Conservation (phyloP, 2,888 invertebrate genomes). For the Chymomyza fuscimana region DNA sequence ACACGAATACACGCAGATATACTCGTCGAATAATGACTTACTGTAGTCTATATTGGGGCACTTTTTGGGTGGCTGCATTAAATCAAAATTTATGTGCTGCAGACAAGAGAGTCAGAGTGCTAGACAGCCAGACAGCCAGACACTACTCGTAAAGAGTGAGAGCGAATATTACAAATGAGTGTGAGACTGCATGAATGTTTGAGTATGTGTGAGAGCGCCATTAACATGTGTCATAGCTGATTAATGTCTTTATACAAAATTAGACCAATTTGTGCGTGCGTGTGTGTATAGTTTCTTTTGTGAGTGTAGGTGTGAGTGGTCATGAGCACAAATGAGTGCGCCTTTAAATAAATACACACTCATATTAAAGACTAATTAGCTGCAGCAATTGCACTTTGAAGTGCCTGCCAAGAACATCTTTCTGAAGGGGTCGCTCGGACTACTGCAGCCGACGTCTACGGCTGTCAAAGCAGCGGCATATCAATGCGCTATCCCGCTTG, state of each 20-base stretch:
- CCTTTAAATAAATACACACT: constrained; percentile 9
- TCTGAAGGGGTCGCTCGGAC: constrained; percentile 27
- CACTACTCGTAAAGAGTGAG: not conserved
- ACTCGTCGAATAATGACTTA: constrained; percentile 54
- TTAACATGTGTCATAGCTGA: constrained; percentile 8
- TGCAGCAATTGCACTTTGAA: constrained; percentile 67
- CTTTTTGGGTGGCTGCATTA: constrained; percentile 64
- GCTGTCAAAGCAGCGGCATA: constrained; percentile 52
- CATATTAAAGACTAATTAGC: constrained; percentile 63
- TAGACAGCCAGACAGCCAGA: not conserved
- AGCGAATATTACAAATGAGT: too few species aligned
- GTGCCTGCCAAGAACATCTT: constrained; percentile 57
- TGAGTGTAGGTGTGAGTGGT: not conserved
- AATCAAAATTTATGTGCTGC: constrained; percentile 54
- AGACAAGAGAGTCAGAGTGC: not conserved
- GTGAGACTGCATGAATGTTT: not conserved
- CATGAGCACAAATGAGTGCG: constrained; percentile 10
- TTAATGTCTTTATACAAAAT: constrained; percentile 9
- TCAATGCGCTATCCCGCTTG: constrained; percentile 27
- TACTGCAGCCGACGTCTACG: not conserved
- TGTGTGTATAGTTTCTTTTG: not conserved
- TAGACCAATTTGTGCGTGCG: constrained; percentile 23
- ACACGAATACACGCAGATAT: not conserved
- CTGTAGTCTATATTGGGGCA: constrained; percentile 35
- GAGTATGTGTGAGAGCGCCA: not conserved